Base-by-base conservation (phyloP, 2,113 vertebrate species). In the Mormoops blainvillei region DNA sequence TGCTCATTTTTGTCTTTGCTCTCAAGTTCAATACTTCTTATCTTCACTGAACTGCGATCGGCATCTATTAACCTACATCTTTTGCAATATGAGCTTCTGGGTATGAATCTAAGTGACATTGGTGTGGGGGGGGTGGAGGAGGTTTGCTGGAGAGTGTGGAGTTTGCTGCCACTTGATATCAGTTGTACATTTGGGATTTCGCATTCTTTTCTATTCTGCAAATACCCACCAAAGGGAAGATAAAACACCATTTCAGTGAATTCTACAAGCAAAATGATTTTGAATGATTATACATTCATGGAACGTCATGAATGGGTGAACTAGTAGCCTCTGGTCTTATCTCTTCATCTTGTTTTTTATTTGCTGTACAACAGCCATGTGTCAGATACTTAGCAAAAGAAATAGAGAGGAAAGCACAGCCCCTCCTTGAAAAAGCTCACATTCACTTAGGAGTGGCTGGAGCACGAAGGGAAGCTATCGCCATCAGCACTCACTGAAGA, bases 1-100 rank as follows among this genome's bases (percentile, higher is more conserved):
- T 71, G 73, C 58, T 92, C 61, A 95, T 97, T 96, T 98, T 96
- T 92, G 65, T 89, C 63, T 68, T 93, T 94, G 36, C 50, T 93
- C 16, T n/a, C 14, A 94, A 92, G 61, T 2, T 97, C 82, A 91
- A 96, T 96, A 38, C 90, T 96, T 71, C 96, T 93, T 83, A 54
- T 95, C 68, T 95, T 97, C 77, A 26, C 52, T 52, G 67, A 97
- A 76, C 48, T 98, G 24, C 36, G 48, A 43, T 93, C 95, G 77
- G 33, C 56, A 94, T 92, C 45, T 88, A 3, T 95, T 92, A 91
- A 77, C 9, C 24, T 33, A 36, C 7, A 36, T 96, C 43, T 22
- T 12, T 26, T 38, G 18, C 28, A 70, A 56, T 14, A n/a, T 41
- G 70, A 83, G 87, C 26, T 41, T 63, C 31, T 7, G 11, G 36